Conservation (phyloP, 2,797 vertebrate species). For the Limnodromus scolopaceus region DNA sequence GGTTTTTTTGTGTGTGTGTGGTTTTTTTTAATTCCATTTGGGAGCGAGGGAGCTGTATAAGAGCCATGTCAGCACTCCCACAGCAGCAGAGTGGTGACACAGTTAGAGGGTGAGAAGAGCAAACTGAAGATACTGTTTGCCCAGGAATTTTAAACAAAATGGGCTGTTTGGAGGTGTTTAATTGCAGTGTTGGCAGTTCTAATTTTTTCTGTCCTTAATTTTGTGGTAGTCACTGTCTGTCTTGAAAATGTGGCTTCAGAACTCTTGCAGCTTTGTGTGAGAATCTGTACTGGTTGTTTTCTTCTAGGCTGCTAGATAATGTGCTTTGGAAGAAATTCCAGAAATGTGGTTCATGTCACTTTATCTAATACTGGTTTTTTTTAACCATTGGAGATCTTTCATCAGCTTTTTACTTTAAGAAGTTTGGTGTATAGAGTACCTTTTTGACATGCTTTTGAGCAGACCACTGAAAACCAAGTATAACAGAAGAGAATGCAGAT, state of each 20-base stretch:
- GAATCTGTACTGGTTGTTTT: neutral
- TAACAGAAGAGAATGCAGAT: neutral
- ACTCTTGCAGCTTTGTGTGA: neutral
- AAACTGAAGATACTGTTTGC: neutral
- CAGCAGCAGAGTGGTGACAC: neutral
- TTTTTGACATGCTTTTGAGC: neutral
- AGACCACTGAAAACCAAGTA: neutral
- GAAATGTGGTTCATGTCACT: neutral
- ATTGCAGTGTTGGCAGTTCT: neutral
- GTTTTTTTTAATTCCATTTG: neutral
- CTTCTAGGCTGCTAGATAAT: neutral
- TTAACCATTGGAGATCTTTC: no score
- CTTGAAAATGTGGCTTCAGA: neutral
- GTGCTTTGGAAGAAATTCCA: neutral
- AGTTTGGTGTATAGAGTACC: neutral
- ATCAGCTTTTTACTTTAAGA: no score
- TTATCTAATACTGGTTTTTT: neutral
- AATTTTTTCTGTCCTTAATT: slow-evolving; percentile 1
- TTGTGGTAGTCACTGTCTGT: neutral
- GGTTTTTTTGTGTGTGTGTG: neutral
- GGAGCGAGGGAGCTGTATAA: neutral
- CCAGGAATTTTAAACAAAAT: neutral
- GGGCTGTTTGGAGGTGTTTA: neutral
- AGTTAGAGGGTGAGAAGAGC: neutral
- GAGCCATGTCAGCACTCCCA: neutral